phyloP scores from a whole-genome alignment of 2,797 vertebrate genomes.

The Nannoperca obscura region DNA sequence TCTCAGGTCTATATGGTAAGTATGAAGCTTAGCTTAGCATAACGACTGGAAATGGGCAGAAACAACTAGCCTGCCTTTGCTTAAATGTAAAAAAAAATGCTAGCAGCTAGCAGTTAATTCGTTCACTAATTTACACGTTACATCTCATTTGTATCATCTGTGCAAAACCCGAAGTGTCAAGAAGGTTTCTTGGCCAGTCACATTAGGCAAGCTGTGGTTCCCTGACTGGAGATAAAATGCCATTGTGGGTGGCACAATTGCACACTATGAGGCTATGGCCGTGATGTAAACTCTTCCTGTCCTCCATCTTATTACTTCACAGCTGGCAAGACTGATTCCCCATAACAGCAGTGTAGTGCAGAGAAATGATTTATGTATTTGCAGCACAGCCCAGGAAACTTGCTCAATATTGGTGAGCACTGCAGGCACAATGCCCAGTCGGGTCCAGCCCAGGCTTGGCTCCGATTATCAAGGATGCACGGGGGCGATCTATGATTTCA shows the following conservation, averaged over 20 bases:
- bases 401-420: slow-evolving; percentile 35
- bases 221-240: neutral
- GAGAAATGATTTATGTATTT: slow-evolving; percentile 46
- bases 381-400: slow-evolving; percentile 42
- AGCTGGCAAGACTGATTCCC: slow-evolving; percentile 35
- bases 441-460: slow-evolving; percentile 27
- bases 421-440: slow-evolving; percentile 45
- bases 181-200: neutral
- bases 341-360: slow-evolving; percentile 20
- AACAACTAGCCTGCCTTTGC: neutral
- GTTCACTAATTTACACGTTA: neutral
- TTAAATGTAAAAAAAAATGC: neutral
- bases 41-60: neutral
- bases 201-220: neutral
- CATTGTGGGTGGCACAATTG: neutral
- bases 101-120: too few relatives aligned
- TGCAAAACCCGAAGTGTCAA: neutral
- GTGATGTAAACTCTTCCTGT: slow-evolving; percentile 19
- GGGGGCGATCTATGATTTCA: slow-evolving; percentile 25
- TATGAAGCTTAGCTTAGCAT: neutral
- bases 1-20: neutral
- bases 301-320: slow-evolving; percentile 28
- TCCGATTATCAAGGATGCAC: slow-evolving; percentile 40
- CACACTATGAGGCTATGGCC: neutral
- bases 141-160: neutral